Base-by-base conservation (phyloP, 35 echinoderm and acorn worm species). In the Chiridota heheva region DNA sequence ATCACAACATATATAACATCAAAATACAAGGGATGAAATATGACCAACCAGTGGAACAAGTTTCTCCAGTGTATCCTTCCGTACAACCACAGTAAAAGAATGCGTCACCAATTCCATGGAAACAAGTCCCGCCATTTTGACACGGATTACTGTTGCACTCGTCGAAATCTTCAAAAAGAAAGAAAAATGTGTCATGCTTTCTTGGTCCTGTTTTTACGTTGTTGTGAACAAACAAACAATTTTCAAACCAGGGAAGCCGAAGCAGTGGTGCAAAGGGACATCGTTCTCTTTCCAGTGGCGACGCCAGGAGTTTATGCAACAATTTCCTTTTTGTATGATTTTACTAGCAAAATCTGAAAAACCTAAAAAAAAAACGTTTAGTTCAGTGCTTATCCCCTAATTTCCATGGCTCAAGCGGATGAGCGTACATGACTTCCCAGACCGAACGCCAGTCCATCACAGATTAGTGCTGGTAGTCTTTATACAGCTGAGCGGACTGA, bases 81-180 rank as follows among this genome's bases (percentile, higher is more conserved):
- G 45, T 15, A 55, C 88, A 91, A 40, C 78, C n/a, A 36, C 88
- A 91, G 31, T 85, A 63, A 49, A 58, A 90, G 18, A 90, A 64
- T 32, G 67, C 33, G 36, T 77, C 43, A 17, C 87, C 87, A 32
- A 90, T 72, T 32, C 87, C 87, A 22, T 90, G 79, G 42, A 76
- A 90, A 62, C 88, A 91, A 13, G 82, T 47, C 1, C 80, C 88
- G 13, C 75, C 88, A 71, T 91, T 76, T 68, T 44, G 67, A 85
- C 88, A 91, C 7, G 88, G 88, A 36, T 85, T 80, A 41, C 88
- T 91, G 2, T 49, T 48, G 40, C 88, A 91, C 45, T 91, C 88
- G 44, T 91, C 81, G 63, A 85, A 84, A 78, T 91, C 88, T 91
- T n/a, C 20, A 75, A 6, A 34, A 27, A 47, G 22, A 73, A 70